phyloP scores from a whole-genome alignment of 2,113 vertebrate species.

The Spea multiplicata region DNA sequence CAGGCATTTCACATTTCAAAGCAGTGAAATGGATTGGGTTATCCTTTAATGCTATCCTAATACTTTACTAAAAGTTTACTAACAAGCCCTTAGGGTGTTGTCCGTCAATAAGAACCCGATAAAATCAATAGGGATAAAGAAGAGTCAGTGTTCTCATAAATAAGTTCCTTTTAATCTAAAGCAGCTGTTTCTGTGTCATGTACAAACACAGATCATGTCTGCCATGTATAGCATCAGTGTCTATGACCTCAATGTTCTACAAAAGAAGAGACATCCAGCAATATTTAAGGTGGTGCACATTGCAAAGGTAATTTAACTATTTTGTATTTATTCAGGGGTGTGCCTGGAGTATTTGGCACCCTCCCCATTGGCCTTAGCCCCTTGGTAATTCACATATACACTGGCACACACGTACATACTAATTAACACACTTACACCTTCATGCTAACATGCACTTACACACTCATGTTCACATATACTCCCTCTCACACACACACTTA shows the following conservation, averaged over 20 bases:
- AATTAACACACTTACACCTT: too few species aligned
- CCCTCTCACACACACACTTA: too few species aligned
- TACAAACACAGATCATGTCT: conserved; percentile 40
- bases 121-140: conserved; percentile 66
- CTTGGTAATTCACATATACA: too few species aligned
- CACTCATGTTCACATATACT: too few species aligned
- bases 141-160: conserved; percentile 65
- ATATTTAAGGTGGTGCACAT: too few species aligned
- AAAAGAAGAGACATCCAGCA: neutral
- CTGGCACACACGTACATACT: too few species aligned
- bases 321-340: too few species aligned
- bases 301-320: too few species aligned
- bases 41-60: conserved; percentile 55
- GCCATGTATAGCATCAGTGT: conserved; percentile 14
- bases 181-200: conserved; percentile 51
- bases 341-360: too few species aligned
- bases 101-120: conserved; percentile 65
- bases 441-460: too few species aligned
- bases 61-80: conserved; percentile 61
- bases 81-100: conserved; percentile 57
- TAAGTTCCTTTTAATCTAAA: conserved; percentile 56
- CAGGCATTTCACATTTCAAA: conserved; percentile 47
- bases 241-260: conserved; percentile 22
- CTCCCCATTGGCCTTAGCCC: too few species aligned
- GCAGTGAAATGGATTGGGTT: conserved; percentile 50